These are phyloP conservation scores for Pachyseris speciosa DNA, from an alignment of 64 coral and sea anemone species.

Conservation along the genomic window DNA sequence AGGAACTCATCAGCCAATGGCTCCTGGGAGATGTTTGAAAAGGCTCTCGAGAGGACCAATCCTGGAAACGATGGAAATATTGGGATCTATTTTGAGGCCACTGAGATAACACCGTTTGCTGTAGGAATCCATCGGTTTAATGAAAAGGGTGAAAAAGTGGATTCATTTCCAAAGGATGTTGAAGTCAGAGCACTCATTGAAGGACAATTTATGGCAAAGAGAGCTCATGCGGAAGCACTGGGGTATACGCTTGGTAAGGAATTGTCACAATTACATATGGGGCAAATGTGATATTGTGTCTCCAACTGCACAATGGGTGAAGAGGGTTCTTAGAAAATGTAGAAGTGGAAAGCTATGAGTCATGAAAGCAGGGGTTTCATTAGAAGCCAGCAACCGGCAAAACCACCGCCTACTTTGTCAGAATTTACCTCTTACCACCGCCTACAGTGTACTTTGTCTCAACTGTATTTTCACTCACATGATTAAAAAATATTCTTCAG, in stretches of 20 bases:
- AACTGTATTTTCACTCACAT: no score
- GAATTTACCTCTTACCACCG: no score
- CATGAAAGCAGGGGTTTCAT: no score
- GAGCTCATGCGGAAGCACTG: conserved; percentile 88
- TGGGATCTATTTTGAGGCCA: conserved; percentile 94
- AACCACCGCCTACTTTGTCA: no score
- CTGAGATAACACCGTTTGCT: conserved; percentile 97
- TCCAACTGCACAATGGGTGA: no score
- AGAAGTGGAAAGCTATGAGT: no score
- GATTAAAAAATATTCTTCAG: no score
- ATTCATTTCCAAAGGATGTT: conserved; percentile 82
- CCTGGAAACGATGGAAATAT: conserved; percentile 96
- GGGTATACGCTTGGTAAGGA: conserved; percentile 89
- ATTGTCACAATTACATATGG: no score
- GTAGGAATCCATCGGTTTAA: conserved; percentile 85
- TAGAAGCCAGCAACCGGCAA: no score
- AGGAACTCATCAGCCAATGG: conserved; percentile 75
- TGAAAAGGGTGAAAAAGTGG: conserved; percentile 63
- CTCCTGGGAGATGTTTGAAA: conserved; percentile 84
- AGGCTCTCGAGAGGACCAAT: conserved; percentile 59
- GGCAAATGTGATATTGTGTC: no score
- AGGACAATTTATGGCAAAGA: conserved; percentile 97
- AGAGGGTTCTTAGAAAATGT: no score
- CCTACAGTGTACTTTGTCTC: no score
- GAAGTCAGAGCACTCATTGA: conserved; percentile 94